A percentile compares a stretch with the other conserved stretches of the same genome.
phyloP scores from a whole-genome alignment of 2,888 invertebrate genomes.

The Chymomyza amoena region DNA sequence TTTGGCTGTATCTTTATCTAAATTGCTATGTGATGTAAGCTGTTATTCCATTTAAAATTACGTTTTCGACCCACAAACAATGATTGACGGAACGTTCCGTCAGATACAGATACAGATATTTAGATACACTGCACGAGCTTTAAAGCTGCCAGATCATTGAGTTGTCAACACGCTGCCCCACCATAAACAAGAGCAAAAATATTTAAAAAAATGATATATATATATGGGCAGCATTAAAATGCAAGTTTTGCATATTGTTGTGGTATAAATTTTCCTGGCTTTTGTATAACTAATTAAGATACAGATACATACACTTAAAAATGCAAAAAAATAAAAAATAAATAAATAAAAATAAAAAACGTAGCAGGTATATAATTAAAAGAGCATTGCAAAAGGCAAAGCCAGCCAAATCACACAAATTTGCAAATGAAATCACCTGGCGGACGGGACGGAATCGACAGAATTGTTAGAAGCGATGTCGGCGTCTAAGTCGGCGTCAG shows the following conservation, averaged over 20 bases:
- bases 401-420: conserved; percentile 32
- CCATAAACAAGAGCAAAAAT: not conserved
- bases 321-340: not conserved
- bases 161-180: not conserved
- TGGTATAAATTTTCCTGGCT: not conserved
- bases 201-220: not conserved
- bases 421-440: conserved; percentile 60
- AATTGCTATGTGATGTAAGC: not conserved
- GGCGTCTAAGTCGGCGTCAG: not conserved
- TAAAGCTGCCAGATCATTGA: not conserved
- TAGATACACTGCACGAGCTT: not conserved
- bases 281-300: not conserved
- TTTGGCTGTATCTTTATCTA: not conserved
- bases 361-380: conserved; percentile 52
- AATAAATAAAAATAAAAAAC: no score
- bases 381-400: conserved; percentile 45
- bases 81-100: not conserved
- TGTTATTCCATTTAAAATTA: not conserved
- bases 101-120: not conserved
- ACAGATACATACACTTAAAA: not conserved
- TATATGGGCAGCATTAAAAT: not conserved
- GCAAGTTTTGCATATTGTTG: not conserved
- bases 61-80: no score
- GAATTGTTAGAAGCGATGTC: conserved; percentile 1
- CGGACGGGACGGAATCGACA: conserved; percentile 34